Conservation (phyloP, 2,888 invertebrate species). For the Orthosia cruda region DNA sequence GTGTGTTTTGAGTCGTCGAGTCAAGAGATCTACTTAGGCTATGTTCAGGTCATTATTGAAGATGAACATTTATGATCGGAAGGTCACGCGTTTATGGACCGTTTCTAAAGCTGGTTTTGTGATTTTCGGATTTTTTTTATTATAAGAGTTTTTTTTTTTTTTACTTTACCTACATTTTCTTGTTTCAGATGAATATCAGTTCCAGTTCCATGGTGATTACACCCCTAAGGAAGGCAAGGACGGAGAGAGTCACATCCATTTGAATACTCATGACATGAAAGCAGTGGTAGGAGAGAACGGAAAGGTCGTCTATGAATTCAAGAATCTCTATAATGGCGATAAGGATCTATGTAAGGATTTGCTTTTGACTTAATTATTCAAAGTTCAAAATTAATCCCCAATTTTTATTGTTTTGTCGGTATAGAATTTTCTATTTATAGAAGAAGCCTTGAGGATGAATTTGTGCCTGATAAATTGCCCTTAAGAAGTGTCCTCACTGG, state of each 20-base stretch:
- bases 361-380: neutral
- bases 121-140: too few species aligned
- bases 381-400: too few species aligned
- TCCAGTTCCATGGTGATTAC: conserved; percentile 31
- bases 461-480: neutral
- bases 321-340: conserved; percentile 55
- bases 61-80: too few species aligned
- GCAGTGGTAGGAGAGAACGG: conserved; percentile 10
- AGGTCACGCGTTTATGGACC: too few species aligned
- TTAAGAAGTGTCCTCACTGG: too few species aligned
- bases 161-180: neutral
- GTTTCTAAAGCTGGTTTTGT: too few species aligned
- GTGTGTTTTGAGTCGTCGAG: too few species aligned
- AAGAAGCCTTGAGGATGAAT: neutral
- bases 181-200: conserved; percentile 34
- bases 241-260: conserved; percentile 22
- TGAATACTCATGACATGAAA: conserved; percentile 29
- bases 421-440: neutral
- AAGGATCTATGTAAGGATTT: conserved; percentile 47
- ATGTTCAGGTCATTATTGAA: too few species aligned
- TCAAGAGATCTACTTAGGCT: too few species aligned
- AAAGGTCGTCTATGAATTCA: conserved; percentile 34
- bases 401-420: neutral
- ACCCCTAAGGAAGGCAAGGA: neutral
- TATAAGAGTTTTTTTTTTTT: neutral